A percentile compares a stretch with the other conserved stretches of the same genome.
Evolutionary conservation across 2,888 invertebrate species (phyloP).

Genomic region (Zhuqinia jingwanae): DNA sequence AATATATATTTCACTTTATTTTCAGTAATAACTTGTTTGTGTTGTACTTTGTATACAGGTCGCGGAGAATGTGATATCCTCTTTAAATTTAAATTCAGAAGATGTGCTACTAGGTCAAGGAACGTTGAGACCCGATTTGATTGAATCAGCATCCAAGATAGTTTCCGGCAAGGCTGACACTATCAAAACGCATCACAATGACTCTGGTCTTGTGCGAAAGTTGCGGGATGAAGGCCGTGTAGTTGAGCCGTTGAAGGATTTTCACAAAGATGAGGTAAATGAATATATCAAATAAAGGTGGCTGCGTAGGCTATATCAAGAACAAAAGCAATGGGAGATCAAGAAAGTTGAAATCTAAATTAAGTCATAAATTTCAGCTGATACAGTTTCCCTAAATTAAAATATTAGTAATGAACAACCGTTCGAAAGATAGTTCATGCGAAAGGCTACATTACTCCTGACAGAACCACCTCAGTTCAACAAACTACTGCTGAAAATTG

Average conservation of each 20-base stretch:
- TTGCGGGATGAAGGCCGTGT: constrained; percentile 90
- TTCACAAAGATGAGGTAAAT: constrained; percentile 97
- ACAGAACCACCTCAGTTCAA: too few species aligned
- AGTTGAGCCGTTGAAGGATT: constrained; percentile 98
- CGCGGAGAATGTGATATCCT: constrained; percentile 93
- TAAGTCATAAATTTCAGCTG: constrained; percentile 70
- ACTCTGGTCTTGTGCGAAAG: constrained; percentile 94
- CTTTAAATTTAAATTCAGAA: constrained; percentile 93
- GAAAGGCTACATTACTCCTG: constrained; percentile 76
- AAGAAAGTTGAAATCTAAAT: constrained; percentile 73
- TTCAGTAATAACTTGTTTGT: too few species aligned
- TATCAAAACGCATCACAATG: constrained; percentile 99
- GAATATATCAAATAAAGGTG: neutral
- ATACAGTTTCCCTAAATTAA: constrained; percentile 77
- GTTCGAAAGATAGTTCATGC: constrained; percentile 59
- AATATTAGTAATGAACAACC: constrained; percentile 74
- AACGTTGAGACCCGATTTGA: constrained; percentile 97
- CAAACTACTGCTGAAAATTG: too few species aligned
- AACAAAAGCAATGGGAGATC: constrained; percentile 62
- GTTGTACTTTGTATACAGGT: too few species aligned
- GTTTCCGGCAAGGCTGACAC: constrained; percentile 92
- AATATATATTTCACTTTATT: too few species aligned
- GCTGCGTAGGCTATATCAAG: too few species aligned
- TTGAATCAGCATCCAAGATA: constrained; percentile 96
- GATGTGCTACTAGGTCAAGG: constrained; percentile 97